These are phyloP conservation scores for Onychostoma macrolepis DNA, from an alignment of 2,113 vertebrate genomes.

Conservation along the genomic window DNA sequence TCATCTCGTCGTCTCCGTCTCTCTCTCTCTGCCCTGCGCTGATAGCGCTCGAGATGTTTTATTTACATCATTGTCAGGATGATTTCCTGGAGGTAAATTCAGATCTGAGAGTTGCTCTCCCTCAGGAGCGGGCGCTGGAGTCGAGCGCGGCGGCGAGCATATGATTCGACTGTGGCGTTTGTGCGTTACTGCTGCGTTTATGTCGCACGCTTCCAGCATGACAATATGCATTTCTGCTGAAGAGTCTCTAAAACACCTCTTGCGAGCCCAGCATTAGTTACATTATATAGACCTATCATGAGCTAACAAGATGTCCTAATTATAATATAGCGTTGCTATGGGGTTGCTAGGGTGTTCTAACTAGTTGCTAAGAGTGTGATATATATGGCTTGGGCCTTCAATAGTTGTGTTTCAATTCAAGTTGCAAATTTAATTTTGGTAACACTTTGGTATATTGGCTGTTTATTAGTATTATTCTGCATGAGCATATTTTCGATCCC, in stretches of 20 bases:
- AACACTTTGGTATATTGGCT: no score
- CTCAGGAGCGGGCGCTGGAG: conserved; percentile 41
- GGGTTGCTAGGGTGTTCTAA: neutral
- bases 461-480: no score
- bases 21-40: conserved; percentile 19
- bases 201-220: neutral
- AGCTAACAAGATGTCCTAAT: neutral
- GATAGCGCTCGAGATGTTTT: conserved; percentile 56
- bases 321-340: neutral
- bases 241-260: no score
- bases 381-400: neutral
- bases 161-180: conserved; percentile 30
- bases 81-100: conserved; percentile 59
- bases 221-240: neutral
- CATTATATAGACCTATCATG: neutral
- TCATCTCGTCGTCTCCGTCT: conserved; percentile 12
- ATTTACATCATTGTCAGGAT: conserved; percentile 57
- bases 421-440: neutral
- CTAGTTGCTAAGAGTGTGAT: neutral
- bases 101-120: conserved; percentile 51
- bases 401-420: neutral
- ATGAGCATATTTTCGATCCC: no score
- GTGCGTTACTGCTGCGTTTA: neutral
- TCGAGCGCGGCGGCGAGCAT: no score
- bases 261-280: neutral